Percentiles rank a stretch among this genome's conserved stretches.
Conservation (phyloP, 1,140 invertebrate species). For the Zophobas atratus region DNA sequence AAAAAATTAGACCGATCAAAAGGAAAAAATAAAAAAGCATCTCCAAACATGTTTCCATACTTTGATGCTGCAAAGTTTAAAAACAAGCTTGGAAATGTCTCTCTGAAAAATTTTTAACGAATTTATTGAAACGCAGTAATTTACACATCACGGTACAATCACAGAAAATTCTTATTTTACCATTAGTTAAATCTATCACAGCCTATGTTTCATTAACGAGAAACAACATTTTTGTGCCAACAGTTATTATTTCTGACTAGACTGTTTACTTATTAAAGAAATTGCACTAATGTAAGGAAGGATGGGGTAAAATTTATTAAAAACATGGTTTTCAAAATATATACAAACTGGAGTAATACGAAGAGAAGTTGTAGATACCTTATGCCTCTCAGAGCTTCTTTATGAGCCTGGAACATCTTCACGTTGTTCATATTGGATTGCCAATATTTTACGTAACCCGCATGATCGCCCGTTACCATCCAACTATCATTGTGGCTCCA, state of each 20-base stretch:
- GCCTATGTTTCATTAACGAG: conserved; percentile 15
- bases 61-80: conserved; percentile 52
- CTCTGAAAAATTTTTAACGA: conserved; percentile 55
- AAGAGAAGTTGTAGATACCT: conserved; percentile 80
- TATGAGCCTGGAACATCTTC: conserved; percentile 99
- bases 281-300: conserved; percentile 59
- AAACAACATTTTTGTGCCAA: conserved; percentile 13
- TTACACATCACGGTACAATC: conserved; percentile 60
- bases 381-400: conserved; percentile 98
- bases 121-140: conserved; percentile 62
- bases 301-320: conserved; percentile 58
- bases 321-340: conserved; percentile 54
- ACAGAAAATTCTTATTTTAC: conserved; percentile 51
- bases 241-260: conserved; percentile 26
- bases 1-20: conserved; percentile 49
- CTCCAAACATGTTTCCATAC: conserved; percentile 62
- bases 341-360: conserved; percentile 59
- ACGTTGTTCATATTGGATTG: conserved; percentile 99
- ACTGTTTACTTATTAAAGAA: conserved; percentile 52
- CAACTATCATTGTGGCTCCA: conserved; percentile 99
- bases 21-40: conserved; percentile 65
- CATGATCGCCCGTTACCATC: conserved; percentile 99
- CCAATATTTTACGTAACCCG: conserved; percentile 99
- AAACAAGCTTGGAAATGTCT: conserved; percentile 62
- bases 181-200: conserved; percentile 56